Evolutionary conservation across 2,797 vertebrate genomes (phyloP).

Genomic region (Podargus strigoides): DNA sequence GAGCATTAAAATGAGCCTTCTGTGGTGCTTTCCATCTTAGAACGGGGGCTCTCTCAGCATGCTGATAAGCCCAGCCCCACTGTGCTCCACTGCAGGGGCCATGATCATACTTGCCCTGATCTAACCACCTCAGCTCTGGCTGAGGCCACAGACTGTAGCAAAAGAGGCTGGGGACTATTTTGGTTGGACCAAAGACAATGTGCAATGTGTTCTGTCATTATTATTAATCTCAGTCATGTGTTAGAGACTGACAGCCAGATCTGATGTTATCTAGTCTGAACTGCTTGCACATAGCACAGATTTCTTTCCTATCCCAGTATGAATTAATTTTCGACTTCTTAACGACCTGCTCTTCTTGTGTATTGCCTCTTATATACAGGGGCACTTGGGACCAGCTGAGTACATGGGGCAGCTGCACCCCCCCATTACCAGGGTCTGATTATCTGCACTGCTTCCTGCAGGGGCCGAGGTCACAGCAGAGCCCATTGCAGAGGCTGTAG

Average conservation of each 20-base stretch:
- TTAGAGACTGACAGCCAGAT: background rate
- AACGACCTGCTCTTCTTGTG: too few species aligned
- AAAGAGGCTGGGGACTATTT: background rate
- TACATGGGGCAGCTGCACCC: too few species aligned
- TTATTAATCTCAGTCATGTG: background rate
- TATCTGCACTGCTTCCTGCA: too few species aligned
- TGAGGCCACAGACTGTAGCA: background rate
- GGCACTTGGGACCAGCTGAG: too few species aligned
- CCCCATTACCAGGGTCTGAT: too few species aligned
- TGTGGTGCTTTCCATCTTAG: constrained; percentile 7
- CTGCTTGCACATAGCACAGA: background rate
- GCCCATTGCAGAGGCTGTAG: too few species aligned
- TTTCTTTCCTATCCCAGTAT: background rate
- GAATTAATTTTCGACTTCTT: too few species aligned
- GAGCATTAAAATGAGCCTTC: background rate
- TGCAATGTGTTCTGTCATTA: background rate
- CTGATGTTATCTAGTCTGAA: background rate
- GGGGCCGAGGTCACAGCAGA: too few species aligned
- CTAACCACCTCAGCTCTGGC: background rate
- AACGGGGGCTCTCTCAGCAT: background rate
- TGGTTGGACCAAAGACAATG: background rate
- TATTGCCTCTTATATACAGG: too few species aligned
- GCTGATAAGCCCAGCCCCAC: background rate
- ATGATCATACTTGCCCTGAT: accelerated
- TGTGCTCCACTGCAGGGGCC: background rate